A percentile compares a stretch with the other conserved stretches of the same genome.
Evolutionary conservation across 2,797 vertebrate species (phyloP).

Genomic region (Crax fasciolata): DNA sequence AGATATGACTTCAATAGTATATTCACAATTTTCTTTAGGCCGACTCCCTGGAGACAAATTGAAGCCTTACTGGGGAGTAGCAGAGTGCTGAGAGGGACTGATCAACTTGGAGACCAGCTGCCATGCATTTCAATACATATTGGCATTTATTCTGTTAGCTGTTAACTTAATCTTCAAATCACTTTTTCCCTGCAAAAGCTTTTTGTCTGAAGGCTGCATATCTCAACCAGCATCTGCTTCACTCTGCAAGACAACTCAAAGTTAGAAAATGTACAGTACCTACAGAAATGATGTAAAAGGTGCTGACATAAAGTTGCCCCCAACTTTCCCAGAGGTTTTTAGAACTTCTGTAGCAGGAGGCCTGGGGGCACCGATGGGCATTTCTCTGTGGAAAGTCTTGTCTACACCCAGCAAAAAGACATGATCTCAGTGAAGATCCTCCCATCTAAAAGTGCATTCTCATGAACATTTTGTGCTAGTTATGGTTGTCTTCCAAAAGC

Average conservation of each 20-base stretch:
- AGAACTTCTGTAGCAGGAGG: background rate
- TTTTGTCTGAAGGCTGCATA: background rate
- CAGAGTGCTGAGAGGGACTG: background rate
- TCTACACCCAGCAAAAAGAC: background rate
- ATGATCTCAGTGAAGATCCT: background rate
- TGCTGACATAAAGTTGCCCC: background rate
- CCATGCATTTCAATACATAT: background rate
- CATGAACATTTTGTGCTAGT: rapidly evolving
- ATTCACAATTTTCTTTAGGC: background rate
- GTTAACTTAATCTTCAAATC: background rate
- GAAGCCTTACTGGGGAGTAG: background rate
- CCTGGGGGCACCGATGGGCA: background rate
- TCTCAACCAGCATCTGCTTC: background rate
- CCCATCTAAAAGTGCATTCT: background rate
- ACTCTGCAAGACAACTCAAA: background rate
- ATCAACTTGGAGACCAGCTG: background rate
- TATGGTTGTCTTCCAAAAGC: background rate
- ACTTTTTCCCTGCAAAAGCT: background rate
- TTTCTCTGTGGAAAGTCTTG: background rate
- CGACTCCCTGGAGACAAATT: background rate
- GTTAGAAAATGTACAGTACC: background rate
- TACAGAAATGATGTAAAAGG: rapidly evolving
- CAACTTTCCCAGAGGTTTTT: background rate
- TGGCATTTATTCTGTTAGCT: background rate
- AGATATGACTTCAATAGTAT: background rate